Evolutionary conservation across 2,797 vertebrate species (phyloP).

Genomic region (Anabacerthia variegaticeps): DNA sequence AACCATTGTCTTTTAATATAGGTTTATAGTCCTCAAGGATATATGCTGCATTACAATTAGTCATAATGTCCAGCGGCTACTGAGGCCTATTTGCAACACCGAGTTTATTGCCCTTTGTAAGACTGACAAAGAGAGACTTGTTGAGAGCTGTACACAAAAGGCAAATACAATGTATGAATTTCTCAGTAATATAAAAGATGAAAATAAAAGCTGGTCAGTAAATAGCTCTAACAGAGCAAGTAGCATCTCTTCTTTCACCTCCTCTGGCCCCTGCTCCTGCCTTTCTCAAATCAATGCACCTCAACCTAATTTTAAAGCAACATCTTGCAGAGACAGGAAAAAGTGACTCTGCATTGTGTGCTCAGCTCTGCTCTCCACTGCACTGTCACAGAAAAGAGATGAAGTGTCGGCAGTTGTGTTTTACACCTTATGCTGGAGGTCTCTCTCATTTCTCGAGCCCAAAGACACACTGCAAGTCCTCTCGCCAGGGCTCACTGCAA

Average conservation of each 20-base stretch:
- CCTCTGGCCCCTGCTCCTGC: neutral
- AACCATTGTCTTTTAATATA: conserved; percentile 78
- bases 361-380: neutral
- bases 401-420: neutral
- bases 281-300: neutral
- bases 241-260: conserved; percentile 9
- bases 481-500: rapidly evolving
- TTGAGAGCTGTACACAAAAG: conserved; percentile 77
- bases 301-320: conserved; percentile 8
- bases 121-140: conserved; percentile 78
- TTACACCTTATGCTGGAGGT: neutral
- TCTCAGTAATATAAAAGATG: conserved; percentile 69
- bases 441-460: neutral
- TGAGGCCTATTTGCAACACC: conserved; percentile 75
- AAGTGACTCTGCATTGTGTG: neutral
- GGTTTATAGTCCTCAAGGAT: conserved; percentile 78
- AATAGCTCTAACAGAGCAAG: conserved; percentile 54
- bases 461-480: neutral
- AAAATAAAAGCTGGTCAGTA: conserved; percentile 57
- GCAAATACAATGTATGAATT: conserved; percentile 80
- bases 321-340: neutral
- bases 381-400: neutral
- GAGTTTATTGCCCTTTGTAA: conserved; percentile 80
- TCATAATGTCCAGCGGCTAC: conserved; percentile 76
- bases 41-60: conserved; percentile 81